Percentiles rank a stretch among this genome's conserved stretches.
Evolutionary conservation across 2,888 invertebrate genomes (phyloP).

Genomic region (Lasioglossum marginatum): DNA sequence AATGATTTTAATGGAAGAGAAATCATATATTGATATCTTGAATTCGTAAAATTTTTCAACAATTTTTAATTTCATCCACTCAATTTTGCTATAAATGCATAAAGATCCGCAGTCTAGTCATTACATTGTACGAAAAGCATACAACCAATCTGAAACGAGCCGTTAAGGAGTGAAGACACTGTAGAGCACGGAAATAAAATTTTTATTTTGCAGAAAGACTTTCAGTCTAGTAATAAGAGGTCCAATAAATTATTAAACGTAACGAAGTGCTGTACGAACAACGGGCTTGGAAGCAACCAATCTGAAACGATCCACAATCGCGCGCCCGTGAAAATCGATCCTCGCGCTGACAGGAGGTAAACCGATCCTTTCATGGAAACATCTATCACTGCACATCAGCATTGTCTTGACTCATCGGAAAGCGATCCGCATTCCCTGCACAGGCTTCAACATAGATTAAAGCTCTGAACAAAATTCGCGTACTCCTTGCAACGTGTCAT

Average conservation of each 20-base stretch:
- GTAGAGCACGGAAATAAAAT: not conserved
- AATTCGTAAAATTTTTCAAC: no score
- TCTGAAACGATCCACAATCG: not conserved
- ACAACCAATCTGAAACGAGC: no score
- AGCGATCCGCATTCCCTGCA: not conserved
- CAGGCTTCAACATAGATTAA: not conserved
- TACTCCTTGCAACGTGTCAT: not conserved
- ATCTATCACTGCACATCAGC: not conserved
- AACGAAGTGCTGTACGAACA: not conserved
- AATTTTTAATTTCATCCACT: no score
- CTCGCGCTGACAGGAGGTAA: constrained; percentile 28
- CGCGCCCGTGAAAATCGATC: constrained; percentile 7
- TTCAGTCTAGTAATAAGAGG: not conserved
- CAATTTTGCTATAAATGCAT: no score
- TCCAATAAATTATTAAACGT: not conserved
- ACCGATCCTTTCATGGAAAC: not conserved
- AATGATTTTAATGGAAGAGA: no score
- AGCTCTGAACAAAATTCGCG: not conserved
- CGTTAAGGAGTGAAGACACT: no score
- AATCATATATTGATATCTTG: no score
- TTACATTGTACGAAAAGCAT: no score
- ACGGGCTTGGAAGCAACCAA: not conserved
- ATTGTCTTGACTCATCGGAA: not conserved
- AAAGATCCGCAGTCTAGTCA: no score
- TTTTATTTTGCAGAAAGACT: not conserved